Evolutionary conservation across 2,113 vertebrate genomes (phyloP).

Genomic region (Microcebus jonahi): DNA sequence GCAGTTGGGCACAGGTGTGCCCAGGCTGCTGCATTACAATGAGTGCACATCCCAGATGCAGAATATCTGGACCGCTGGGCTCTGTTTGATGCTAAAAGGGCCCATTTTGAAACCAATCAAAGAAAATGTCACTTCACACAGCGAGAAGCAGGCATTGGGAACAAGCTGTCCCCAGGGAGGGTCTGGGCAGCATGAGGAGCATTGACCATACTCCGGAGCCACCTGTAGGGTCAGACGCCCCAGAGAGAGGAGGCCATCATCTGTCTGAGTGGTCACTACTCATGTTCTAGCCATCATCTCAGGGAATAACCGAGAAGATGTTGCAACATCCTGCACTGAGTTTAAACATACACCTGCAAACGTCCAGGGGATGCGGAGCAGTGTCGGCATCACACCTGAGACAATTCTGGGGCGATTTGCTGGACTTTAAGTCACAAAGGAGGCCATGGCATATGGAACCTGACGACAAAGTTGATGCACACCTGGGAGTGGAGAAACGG

Average conservation of each 20-base stretch:
- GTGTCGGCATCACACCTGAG: neutral
- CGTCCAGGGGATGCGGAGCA: neutral
- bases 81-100: neutral
- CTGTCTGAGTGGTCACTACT: neutral
- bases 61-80: neutral
- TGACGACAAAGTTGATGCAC: neutral
- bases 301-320: neutral
- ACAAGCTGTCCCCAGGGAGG: neutral
- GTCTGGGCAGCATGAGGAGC: neutral
- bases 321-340: neutral
- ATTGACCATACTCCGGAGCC: neutral
- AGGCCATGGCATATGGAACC: fast-evolving
- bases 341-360: neutral
- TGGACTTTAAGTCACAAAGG: neutral
- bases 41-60: neutral
- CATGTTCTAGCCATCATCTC: neutral
- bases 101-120: neutral
- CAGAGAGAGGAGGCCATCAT: neutral
- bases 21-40: neutral
- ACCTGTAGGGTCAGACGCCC: neutral
- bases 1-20: neutral
- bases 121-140: slow-evolving; percentile 28
- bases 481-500: neutral
- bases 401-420: neutral
- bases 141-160: neutral